These are phyloP conservation scores for Chrysolina haemoptera DNA, from an alignment of 2,888 invertebrate species.

Conservation along the genomic window DNA sequence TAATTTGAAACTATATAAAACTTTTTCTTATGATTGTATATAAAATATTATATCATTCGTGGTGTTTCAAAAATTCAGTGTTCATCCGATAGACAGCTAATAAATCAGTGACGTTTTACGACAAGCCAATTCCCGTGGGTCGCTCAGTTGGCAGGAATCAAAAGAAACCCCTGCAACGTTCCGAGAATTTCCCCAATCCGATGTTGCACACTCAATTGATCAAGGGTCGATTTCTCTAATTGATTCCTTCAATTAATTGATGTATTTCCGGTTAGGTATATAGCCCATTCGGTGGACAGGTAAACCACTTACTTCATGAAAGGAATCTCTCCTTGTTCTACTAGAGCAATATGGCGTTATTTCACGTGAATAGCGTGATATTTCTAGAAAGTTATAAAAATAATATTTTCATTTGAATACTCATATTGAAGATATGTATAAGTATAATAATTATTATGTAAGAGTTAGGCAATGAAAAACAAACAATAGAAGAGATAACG, in stretches of 20 bases:
- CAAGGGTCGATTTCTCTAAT: constrained; percentile 1
- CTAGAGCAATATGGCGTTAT: too few species aligned
- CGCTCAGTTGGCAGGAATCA: background rate
- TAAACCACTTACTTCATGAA: constrained; percentile 3
- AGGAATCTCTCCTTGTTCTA: too few species aligned
- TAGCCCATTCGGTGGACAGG: background rate
- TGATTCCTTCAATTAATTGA: constrained; percentile 3
- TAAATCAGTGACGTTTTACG: background rate
- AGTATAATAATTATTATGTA: too few species aligned
- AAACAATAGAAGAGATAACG: too few species aligned
- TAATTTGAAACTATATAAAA: too few species aligned
- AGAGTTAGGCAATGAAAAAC: too few species aligned
- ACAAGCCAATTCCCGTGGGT: background rate
- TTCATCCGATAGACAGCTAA: background rate
- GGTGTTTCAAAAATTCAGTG: background rate
- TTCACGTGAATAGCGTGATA: too few species aligned
- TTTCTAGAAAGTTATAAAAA: too few species aligned
- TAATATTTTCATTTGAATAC: too few species aligned
- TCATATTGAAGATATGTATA: too few species aligned
- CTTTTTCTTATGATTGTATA: too few species aligned
- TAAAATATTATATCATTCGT: too few species aligned
- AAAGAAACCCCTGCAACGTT: background rate
- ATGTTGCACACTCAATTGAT: background rate
- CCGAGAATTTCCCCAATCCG: background rate
- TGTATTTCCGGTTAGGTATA: background rate